Conservation (phyloP, 2,113 vertebrate genomes). For the Centrocercus urophasianus region DNA sequence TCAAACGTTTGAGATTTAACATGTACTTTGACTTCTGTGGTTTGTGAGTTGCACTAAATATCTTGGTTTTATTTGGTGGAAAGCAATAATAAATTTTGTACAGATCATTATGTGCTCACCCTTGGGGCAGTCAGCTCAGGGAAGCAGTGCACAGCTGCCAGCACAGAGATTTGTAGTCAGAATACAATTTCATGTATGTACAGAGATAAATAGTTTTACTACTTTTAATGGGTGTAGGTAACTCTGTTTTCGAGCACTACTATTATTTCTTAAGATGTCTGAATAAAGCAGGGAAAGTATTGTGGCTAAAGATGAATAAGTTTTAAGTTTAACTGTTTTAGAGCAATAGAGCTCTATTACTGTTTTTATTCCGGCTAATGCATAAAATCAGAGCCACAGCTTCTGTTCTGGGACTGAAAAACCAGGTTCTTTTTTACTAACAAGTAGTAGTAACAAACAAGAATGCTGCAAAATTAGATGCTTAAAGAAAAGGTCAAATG, state of each 20-base stretch:
- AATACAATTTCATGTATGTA: accelerated
- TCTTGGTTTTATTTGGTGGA: neutral
- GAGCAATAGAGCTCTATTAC: neutral
- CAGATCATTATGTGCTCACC: neutral
- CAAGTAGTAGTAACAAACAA: neutral
- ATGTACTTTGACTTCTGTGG: neutral
- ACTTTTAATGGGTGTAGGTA: neutral
- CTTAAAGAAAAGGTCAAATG: neutral
- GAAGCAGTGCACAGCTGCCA: neutral
- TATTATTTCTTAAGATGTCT: neutral
- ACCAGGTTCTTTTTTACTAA: neutral
- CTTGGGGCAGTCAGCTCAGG: neutral
- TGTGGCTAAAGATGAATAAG: neutral
- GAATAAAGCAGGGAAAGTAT: neutral
- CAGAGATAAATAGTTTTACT: accelerated
- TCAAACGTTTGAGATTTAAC: neutral
- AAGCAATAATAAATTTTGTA: neutral
- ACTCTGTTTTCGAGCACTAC: neutral
- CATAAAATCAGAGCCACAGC: neutral
- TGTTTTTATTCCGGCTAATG: neutral
- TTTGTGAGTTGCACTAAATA: neutral
- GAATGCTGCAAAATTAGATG: neutral
- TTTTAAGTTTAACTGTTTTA: neutral
- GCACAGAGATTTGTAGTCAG: neutral
- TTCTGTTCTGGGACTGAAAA: neutral